phyloP scores from a whole-genome alignment of 2,797 vertebrate genomes.

The Rhinophrynus dorsalis region DNA sequence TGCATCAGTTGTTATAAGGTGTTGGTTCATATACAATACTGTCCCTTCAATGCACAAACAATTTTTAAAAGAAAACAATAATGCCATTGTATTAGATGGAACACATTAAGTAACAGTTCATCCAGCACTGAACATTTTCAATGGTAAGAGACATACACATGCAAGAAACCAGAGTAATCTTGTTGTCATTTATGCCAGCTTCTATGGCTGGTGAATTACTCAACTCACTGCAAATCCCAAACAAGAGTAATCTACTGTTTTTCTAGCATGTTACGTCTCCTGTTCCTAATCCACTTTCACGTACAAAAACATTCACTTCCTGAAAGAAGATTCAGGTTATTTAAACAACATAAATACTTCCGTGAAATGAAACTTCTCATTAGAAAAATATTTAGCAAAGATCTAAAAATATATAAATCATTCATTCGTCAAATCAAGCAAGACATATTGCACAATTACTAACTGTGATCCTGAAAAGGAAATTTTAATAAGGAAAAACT shows the following conservation, averaged over 20 bases:
- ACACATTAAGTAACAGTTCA: not conserved
- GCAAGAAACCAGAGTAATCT: not conserved
- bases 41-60: no score
- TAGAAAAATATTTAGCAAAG: not conserved
- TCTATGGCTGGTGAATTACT: not conserved
- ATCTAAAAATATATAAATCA: not conserved
- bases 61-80: no score
- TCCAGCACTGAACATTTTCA: not conserved
- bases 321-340: conserved; percentile 15
- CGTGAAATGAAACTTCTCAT: not conserved
- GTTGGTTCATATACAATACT: no score
- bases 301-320: conserved; percentile 8
- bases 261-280: not conserved
- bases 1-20: no score
- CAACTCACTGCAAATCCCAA: not conserved
- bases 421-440: not conserved
- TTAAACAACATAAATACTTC: conserved; percentile 17
- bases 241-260: conserved; percentile 9
- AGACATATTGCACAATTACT: not conserved
- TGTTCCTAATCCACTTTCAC: conserved; percentile 3
- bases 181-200: not conserved
- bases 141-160: not conserved
- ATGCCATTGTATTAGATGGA: not conserved
- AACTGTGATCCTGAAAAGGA: not conserved
- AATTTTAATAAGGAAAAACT: no score